A percentile compares a stretch with the other conserved stretches of the same genome.
Evolutionary conservation across 2,888 invertebrate genomes (phyloP).

Genomic region (Cephus nigrinus): DNA sequence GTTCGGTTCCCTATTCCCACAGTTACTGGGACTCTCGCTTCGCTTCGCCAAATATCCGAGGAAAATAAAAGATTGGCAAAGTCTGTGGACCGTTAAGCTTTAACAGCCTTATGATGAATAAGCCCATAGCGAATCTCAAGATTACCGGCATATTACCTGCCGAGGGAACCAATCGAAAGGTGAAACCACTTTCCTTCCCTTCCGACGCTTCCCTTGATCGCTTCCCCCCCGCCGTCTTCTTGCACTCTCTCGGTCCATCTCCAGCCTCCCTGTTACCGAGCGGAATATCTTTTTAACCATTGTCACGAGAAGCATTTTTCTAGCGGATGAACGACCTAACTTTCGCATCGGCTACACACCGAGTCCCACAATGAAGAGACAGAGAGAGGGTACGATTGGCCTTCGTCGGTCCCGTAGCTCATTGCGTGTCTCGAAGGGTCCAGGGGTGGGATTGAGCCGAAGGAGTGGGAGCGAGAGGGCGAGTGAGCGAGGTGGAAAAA

Average conservation of each 20-base stretch:
- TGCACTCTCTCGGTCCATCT: background rate
- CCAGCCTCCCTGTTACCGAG: background rate
- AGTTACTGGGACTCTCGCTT: conserved; percentile 1
- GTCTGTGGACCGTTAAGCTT: conserved; percentile 21
- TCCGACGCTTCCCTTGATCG: background rate
- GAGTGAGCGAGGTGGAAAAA: background rate
- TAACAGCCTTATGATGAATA: conserved; percentile 23
- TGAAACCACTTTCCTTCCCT: background rate
- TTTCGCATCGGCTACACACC: background rate
- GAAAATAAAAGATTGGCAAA: conserved; percentile 15
- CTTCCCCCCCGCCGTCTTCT: background rate
- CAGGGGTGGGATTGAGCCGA: background rate
- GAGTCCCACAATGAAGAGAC: background rate
- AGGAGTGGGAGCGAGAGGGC: background rate
- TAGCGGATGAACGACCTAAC: background rate
- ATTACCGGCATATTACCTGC: conserved; percentile 20
- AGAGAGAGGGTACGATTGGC: background rate
- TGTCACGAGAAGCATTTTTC: background rate
- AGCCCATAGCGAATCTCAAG: conserved; percentile 19
- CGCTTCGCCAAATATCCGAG: conserved; percentile 19
- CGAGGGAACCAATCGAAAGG: conserved; percentile 4
- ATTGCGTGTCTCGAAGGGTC: background rate
- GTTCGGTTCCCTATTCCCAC: background rate
- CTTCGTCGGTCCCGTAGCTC: background rate
- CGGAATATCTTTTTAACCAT: background rate